Conservation (phyloP, 1,140 invertebrate genomes). For the Venustaconcha ellipsiformis region DNA sequence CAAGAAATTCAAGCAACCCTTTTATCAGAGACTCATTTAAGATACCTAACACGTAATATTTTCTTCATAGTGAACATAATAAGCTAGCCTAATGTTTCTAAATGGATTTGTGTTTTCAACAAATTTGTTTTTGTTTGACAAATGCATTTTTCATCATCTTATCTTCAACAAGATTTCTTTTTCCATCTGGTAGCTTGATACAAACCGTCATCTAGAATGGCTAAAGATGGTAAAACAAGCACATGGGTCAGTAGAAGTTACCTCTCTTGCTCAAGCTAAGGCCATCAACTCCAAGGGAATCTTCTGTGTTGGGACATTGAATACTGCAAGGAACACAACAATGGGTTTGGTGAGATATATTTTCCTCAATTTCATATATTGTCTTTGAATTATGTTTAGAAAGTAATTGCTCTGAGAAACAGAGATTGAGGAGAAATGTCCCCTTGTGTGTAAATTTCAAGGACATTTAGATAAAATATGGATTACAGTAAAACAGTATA, state of each 20-base stretch:
- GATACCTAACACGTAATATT: no score
- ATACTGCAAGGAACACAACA: constrained; percentile 2
- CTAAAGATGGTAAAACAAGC: constrained; percentile 55
- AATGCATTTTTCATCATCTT: no score
- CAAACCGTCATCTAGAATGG: constrained; percentile 52
- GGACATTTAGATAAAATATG: not conserved
- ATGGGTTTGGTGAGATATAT: no score
- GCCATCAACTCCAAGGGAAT: constrained; percentile 57
- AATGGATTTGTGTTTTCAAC: no score
- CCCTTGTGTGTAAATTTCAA: not conserved
- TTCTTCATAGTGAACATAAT: no score
- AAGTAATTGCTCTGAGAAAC: not conserved
- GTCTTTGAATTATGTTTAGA: not conserved
- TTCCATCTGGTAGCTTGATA: constrained; percentile 38
- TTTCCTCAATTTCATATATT: no score
- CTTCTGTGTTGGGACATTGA: constrained; percentile 45
- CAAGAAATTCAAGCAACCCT: no score
- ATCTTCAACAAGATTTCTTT: no score
- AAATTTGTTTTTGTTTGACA: no score
- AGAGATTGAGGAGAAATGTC: not conserved
- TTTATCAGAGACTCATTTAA: no score
- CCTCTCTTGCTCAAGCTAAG: constrained; percentile 57
- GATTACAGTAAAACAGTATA: no score
- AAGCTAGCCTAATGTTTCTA: no score
- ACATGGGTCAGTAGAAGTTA: constrained; percentile 62